Percentiles rank a stretch among this genome's conserved stretches.
These are phyloP conservation scores for Meganola albula DNA, from an alignment of 2,888 invertebrate species.

Conservation along the genomic window DNA sequence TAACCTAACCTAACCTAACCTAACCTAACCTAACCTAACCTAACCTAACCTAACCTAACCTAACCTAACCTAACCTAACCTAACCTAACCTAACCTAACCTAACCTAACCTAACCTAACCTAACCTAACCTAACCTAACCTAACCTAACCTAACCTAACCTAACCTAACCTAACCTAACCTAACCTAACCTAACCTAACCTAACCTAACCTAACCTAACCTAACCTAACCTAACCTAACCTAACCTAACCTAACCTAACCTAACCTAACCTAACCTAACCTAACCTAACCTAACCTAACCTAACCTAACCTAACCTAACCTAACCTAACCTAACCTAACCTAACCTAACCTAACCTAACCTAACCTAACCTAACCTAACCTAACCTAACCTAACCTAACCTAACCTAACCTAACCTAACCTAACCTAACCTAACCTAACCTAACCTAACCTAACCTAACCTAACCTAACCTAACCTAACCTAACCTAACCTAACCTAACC, in stretches of 20 bases:
- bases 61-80: constrained; percentile 15
- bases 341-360: constrained; percentile 12
- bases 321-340: constrained; percentile 13
- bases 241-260: constrained; percentile 15
- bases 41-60: constrained; percentile 19
- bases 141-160: constrained; percentile 15
- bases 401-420: constrained; percentile 12
- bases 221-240: constrained; percentile 17
- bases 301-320: constrained; percentile 13
- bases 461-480: constrained; percentile 13
- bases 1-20: constrained; percentile 19
- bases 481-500: constrained; percentile 12
- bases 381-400: constrained; percentile 12
- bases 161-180: constrained; percentile 14
- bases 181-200: constrained; percentile 16
- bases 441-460: constrained; percentile 11
- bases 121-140: constrained; percentile 11
- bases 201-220: constrained; percentile 16
- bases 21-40: constrained; percentile 18
- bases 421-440: constrained; percentile 12
- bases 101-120: constrained; percentile 11
- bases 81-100: constrained; percentile 15
- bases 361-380: constrained; percentile 13
- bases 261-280: constrained; percentile 17
- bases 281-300: constrained; percentile 16